phyloP scores from a whole-genome alignment of 2,888 invertebrate genomes.

The Thecocarcelia acutangulata region DNA sequence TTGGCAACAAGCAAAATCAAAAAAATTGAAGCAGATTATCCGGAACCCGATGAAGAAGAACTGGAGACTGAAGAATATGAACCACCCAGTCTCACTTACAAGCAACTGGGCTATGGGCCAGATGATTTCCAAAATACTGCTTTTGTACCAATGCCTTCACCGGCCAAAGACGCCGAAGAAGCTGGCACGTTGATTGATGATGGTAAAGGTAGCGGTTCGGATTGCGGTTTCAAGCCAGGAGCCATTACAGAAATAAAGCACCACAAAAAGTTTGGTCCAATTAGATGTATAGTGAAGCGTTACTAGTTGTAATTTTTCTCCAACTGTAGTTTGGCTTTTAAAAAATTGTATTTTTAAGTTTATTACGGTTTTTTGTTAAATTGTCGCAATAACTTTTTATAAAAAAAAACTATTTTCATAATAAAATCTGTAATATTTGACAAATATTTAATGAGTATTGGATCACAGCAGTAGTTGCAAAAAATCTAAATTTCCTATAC shows the following conservation, averaged over 20 bases:
- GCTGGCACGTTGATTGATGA: neutral
- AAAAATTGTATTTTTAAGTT: slow-evolving; percentile 21
- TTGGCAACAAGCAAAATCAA: neutral
- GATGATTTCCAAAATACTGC: slow-evolving; percentile 79
- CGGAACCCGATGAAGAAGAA: slow-evolving; percentile 70
- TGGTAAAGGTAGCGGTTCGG: slow-evolving; percentile 69
- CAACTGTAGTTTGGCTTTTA: slow-evolving; percentile 14
- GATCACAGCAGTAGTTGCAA: too few species aligned
- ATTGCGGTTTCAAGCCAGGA: slow-evolving; percentile 77
- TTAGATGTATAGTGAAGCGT: neutral
- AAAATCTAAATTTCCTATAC: too few species aligned
- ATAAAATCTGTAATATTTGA: too few species aligned
- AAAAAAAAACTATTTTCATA: too few species aligned
- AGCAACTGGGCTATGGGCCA: slow-evolving; percentile 82
- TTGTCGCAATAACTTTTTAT: neutral
- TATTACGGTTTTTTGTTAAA: too few species aligned
- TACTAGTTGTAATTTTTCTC: slow-evolving; percentile 14
- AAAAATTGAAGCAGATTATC: slow-evolving; percentile 71
- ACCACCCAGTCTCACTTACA: slow-evolving; percentile 78
- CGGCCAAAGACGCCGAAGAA: slow-evolving; percentile 19
- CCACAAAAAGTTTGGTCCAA: neutral
- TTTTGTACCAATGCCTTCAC: slow-evolving; percentile 70
- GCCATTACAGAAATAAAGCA: slow-evolving; percentile 71
- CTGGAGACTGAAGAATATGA: slow-evolving; percentile 70
- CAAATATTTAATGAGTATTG: too few species aligned